Evolutionary conservation across 2,797 vertebrate species (phyloP), one percentile per base, ranked within the genome.

Genomic region (Enteromius radiatus): DNA sequence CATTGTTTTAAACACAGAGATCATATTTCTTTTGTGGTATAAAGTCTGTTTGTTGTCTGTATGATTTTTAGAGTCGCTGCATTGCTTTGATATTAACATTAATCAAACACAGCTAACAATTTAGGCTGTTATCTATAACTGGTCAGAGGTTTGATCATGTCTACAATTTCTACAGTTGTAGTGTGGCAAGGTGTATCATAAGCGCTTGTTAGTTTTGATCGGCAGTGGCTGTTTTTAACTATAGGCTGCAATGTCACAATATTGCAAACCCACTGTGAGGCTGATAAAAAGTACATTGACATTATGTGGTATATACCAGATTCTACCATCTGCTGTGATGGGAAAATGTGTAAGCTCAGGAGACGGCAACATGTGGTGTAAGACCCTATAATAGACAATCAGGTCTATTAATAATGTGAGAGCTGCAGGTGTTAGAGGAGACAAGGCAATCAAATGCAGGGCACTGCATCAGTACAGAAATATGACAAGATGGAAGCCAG

Each of bases 1-100:
- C 15, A 70, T n/a, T 45, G 23, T 59, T 80, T 69, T 31, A 70
- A 70, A 56, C 64, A 26, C 26, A 0, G 31, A 38, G n/a, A 79
- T 36, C 63, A 79, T 43, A 56, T 43, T 69, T 43, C 2, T 19
- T 52, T 59, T 43, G 23, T 9, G 3, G 56, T 19, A 45, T 47
- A 17, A 71, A 19, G 31, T n/a, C 21, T 1, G 5, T 71, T 12
- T 21, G 10, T 80, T 56, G 12, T 61, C 26, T 5, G 5, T n/a
- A n/a, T 6, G 23, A 38, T n/a, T 2, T 26, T 78, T 23, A 47
- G 26, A 6, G 10, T 36, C 36, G 3, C 17, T 68, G 10, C 10
- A 21, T 10, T 41, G 28, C 7, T 41, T 14, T 68, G 5, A 21
- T 12, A 9, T 43, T 12, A n/a, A 12, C n/a, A 10, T 56, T 21